Evolutionary conservation across 1,140 invertebrate species (phyloP), one percentile per base, ranked within the genome.

Genomic region (Steinernema feltiae): DNA sequence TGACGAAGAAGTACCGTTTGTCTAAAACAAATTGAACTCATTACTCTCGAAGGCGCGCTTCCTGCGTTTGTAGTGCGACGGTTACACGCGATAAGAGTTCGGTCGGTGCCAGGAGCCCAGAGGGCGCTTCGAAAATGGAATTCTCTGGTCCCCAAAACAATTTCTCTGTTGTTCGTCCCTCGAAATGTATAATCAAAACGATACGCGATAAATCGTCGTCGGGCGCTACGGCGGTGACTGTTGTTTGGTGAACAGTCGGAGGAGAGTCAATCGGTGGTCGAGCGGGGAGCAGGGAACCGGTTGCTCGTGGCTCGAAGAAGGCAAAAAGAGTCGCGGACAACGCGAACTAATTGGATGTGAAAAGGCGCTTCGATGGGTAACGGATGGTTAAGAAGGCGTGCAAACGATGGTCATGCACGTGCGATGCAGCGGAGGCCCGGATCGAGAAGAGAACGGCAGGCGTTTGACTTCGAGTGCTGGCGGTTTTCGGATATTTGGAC

Each of bases 281-380:
- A 63, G 7, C 53, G 53, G 7, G 53, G 24, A 27, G 7, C 7
- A 7, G 12, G 53, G 24, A 63, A 63, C 53, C 53, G 53, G 53
- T 63, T 63, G 35, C n/a, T n/a, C 7, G 41, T 12, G 7, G 41
- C 41, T n/a, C 7, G 41, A 46, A 46, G 41, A 46, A 46, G 41
- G 53, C 12, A 17, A 27, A 63, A 63, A 27, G 24, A 63, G 53
- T 63, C 12, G 53, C 53, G 24, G 53, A 15, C 53, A 12, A 27
- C 53, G 53, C 53, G 53, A 15, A 63, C 53, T 63, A 63, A 63
- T 63, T 63, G 53, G 53, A 63, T 63, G 53, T 63, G 53, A 63
- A 63, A 63, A 63, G 53, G 7, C 53, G 53, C 15, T 15, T 63
- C 18, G 35, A 41, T 18, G 35, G 35, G 35, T 41, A 41, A 41